Conservation (phyloP, 2,113 vertebrate species). For the Osmerus mordax region DNA sequence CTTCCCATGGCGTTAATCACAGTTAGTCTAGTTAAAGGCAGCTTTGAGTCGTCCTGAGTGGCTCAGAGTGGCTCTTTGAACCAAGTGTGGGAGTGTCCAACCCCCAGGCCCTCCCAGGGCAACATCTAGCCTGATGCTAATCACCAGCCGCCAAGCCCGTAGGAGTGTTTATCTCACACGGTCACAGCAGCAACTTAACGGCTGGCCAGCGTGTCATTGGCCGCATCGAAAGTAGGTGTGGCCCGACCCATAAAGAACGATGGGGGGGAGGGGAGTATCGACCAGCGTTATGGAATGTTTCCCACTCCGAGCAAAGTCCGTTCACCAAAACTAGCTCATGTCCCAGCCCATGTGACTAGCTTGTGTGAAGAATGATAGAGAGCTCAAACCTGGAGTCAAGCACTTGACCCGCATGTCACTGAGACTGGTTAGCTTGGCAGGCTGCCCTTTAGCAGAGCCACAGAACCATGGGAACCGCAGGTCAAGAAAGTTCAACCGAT, state of each 20-base stretch:
- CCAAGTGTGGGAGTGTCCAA: slow-evolving; percentile 1
- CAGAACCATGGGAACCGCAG: too few relatives aligned
- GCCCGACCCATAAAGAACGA: not conserved
- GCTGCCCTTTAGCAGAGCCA: too few relatives aligned
- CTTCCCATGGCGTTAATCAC: not conserved
- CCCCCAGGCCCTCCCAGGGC: not conserved
- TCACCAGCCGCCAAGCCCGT: not conserved
- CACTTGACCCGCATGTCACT: too few relatives aligned
- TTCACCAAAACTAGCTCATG: too few relatives aligned
- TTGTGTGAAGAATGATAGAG: too few relatives aligned
- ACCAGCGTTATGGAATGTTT: too few relatives aligned
- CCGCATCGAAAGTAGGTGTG: slow-evolving; percentile 12
- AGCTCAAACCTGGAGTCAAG: too few relatives aligned
- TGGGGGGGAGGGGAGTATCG: not conserved
- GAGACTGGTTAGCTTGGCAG: too few relatives aligned
- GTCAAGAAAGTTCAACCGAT: too few relatives aligned
- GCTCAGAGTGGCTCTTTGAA: slow-evolving; percentile 20
- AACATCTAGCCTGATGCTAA: slow-evolving; percentile 11
- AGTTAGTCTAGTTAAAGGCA: not conserved
- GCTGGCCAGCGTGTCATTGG: slow-evolving; percentile 26
- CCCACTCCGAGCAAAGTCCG: too few relatives aligned
- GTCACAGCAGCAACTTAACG: slow-evolving; percentile 16
- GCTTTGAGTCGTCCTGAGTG: slow-evolving; percentile 4
- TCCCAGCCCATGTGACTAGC: too few relatives aligned
- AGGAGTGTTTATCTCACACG: not conserved